Evolutionary conservation across 2,888 invertebrate species (phyloP).

Genomic region (Agonum fuliginosum): DNA sequence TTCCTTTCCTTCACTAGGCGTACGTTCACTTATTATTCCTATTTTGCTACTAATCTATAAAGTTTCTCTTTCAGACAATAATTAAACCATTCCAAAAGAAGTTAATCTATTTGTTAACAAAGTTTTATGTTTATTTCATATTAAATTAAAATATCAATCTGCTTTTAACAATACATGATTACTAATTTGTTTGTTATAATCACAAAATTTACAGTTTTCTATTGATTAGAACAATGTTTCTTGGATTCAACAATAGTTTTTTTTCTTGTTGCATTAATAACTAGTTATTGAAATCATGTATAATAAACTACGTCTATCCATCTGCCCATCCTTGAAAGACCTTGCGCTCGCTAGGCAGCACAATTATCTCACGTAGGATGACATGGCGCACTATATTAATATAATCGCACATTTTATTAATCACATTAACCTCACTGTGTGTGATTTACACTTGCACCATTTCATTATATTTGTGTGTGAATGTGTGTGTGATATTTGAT

Average conservation of each 20-base stretch:
- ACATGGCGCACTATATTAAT: slow-evolving; percentile 71
- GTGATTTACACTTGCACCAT: slow-evolving; percentile 71
- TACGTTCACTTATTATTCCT: slow-evolving; percentile 18
- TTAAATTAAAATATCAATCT: too few relatives aligned
- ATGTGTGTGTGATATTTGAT: slow-evolving; percentile 65
- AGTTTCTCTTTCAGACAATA: too few relatives aligned
- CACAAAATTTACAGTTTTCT: too few relatives aligned
- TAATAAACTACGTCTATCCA: slow-evolving; percentile 26
- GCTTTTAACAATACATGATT: too few relatives aligned
- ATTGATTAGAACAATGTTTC: too few relatives aligned
- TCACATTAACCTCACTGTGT: slow-evolving; percentile 67
- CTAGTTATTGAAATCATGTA: not conserved
- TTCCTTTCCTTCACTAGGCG: slow-evolving; percentile 32
- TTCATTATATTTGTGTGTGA: slow-evolving; percentile 69
- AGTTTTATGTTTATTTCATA: too few relatives aligned
- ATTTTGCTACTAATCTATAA: too few relatives aligned
- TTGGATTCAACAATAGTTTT: not conserved
- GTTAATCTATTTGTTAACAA: too few relatives aligned
- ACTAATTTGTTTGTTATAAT: too few relatives aligned
- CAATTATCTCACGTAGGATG: slow-evolving; percentile 71
- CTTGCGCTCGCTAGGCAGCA: slow-evolving; percentile 69
- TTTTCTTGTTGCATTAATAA: not conserved
- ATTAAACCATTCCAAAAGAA: too few relatives aligned
- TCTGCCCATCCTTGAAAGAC: slow-evolving; percentile 62
- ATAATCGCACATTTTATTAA: slow-evolving; percentile 70